phyloP scores from a whole-genome alignment of 1,140 invertebrate species.

The Drosophila simulans region DNA sequence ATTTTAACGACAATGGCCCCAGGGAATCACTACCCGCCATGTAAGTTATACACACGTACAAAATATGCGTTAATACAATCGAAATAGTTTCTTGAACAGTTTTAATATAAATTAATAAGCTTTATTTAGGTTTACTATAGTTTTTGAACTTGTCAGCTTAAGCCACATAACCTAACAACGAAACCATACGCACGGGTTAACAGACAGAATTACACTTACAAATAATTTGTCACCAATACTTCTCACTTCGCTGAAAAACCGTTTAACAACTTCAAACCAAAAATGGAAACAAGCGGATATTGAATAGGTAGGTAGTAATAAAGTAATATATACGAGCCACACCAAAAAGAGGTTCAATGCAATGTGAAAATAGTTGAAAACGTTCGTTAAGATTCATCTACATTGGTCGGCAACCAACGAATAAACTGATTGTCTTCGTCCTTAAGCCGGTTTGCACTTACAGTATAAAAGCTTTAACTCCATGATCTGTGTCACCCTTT shows the following conservation, averaged over 20 bases:
- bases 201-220: constrained; percentile 60
- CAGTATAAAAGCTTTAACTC: constrained; percentile 64
- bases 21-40: background rate
- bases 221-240: constrained; percentile 46
- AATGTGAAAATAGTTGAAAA: constrained; percentile 33
- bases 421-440: constrained; percentile 72
- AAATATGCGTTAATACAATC: background rate
- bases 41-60: background rate
- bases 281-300: constrained; percentile 38
- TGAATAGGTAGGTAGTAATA: constrained; percentile 39
- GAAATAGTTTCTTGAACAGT: background rate
- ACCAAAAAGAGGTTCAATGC: constrained; percentile 37
- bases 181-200: constrained; percentile 73
- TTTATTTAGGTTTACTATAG: constrained; percentile 69
- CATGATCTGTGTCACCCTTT: constrained; percentile 32
- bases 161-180: constrained; percentile 79
- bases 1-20: background rate
- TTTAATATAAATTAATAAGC: constrained; percentile 79
- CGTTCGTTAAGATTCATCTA: constrained; percentile 8
- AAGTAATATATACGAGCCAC: constrained; percentile 38
- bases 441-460: constrained; percentile 58
- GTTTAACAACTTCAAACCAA: constrained; percentile 56
- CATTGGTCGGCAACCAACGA: constrained; percentile 13
- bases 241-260: constrained; percentile 38
- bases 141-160: constrained; percentile 80